These are phyloP conservation scores for Acrocephalus arundinaceus DNA, from an alignment of 2,113 vertebrate genomes.

Conservation along the genomic window DNA sequence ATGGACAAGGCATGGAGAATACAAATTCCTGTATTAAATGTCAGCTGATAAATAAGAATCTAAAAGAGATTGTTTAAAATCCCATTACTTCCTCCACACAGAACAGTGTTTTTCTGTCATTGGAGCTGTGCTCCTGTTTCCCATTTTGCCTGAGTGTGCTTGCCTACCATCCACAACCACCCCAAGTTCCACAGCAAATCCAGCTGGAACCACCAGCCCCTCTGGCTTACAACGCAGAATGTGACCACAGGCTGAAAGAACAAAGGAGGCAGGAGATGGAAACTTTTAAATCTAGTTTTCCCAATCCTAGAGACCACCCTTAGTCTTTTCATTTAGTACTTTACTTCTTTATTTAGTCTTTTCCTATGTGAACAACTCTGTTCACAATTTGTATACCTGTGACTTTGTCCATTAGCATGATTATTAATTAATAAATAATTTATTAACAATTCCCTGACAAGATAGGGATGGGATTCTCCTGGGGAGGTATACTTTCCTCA, in stretches of 20 bases:
- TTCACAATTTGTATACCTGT: background rate
- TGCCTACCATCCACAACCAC: background rate
- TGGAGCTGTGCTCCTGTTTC: background rate
- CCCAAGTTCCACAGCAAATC: background rate
- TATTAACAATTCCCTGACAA: background rate
- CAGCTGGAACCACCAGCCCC: background rate
- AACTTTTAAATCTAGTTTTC: background rate
- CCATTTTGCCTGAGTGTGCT: rapidly evolving
- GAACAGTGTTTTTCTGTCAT: background rate
- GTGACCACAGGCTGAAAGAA: background rate
- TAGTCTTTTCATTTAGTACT: background rate
- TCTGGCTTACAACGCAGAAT: background rate
- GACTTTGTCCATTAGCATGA: background rate
- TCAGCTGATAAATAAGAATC: background rate
- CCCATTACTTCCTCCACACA: background rate
- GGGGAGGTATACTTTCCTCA: background rate
- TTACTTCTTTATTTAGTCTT: background rate
- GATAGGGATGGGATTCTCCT: background rate
- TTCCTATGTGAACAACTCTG: background rate
- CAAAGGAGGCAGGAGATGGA: background rate
- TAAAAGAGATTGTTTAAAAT: background rate
- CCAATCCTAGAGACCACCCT: background rate
- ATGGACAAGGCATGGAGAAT: background rate
- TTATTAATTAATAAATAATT: background rate
- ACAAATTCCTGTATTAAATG: background rate